Base-by-base conservation (phyloP, 2,888 invertebrate species). In the Odontocolon sp. region DNA sequence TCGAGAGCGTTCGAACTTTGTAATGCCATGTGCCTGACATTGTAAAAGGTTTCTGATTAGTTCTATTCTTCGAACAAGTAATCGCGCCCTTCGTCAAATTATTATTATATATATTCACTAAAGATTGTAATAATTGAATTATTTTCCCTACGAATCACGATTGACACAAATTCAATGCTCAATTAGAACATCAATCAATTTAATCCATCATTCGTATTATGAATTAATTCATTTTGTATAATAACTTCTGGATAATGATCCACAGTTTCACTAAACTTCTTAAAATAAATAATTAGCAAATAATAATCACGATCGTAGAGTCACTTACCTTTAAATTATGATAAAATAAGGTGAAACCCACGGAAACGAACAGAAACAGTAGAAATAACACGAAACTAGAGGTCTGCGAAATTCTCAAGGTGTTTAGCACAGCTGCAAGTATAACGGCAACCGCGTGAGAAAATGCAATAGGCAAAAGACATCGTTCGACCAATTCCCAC, bases 401-500 rank as follows among this genome's bases (percentile, higher is more conserved):
- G 77, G 96, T 92, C 85, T 94, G 94, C 80, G 95, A 95, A 81
- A 96, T 94, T 84, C 94, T 93, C 79, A 95, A 91, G 38, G 93
- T 92, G 89, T 95, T 95, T 72, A 96, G 91, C 77, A 94, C 89
- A 42, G 94, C 93, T 54, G 96, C 95, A 52, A 95, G 90, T 80
- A 96, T 93, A 73, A 96, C 94, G 23, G 96, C 95, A 16, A 95
- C 93, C 2, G 95, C 96, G 89, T 96, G 96, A 87, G 96, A 96
- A 89, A 96, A 94, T 78, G 96, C 92, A 73, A 96, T 92, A 28
- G 96, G 96, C 84, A 96, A 91, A 59, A 95, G 92, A 85, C 96
- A 94, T 40, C 96, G 92, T 90, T 95, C 95, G 74, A 92, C 87
- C 85, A 95, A 92, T 89, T 92, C 94, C 94, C 92, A 93, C 68